Percentiles rank a stretch among this genome's conserved stretches.
phyloP scores from a whole-genome alignment of 2,888 invertebrate species.

The Thereva nobilitata region DNA sequence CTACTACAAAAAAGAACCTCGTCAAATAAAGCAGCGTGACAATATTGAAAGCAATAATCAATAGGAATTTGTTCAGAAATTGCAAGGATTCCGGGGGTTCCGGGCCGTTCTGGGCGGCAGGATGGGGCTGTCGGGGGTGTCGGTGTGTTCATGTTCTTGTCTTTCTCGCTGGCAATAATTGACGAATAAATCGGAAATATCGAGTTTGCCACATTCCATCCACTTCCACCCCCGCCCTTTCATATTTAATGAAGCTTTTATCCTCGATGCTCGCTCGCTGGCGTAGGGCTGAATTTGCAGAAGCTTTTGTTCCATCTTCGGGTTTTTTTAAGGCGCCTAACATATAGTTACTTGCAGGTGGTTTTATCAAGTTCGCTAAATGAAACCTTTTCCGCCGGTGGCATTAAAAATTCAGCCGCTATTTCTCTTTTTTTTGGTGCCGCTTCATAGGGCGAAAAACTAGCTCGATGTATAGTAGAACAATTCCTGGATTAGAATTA shows the following conservation, averaged over 20 bases:
- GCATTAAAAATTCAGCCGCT: no score
- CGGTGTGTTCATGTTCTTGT: neutral
- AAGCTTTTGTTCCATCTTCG: neutral
- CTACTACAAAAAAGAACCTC: neutral
- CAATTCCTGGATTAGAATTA: no score
- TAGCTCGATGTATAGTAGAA: no score
- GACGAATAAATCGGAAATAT: conserved; percentile 29
- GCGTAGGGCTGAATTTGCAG: conserved; percentile 2
- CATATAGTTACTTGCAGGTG: conserved; percentile 10
- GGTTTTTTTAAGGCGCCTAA: conserved; percentile 7
- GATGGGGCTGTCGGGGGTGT: neutral
- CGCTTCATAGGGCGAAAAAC: no score
- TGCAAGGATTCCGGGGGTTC: neutral
- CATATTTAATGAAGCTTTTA: conserved; percentile 33
- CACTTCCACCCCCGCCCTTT: conserved; percentile 8
- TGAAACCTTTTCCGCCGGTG: no score
- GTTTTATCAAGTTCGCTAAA: neutral
- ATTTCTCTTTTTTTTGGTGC: no score
- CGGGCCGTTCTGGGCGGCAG: neutral
- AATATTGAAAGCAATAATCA: conserved; percentile 31
- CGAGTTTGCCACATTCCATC: conserved; percentile 5
- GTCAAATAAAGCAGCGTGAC: conserved; percentile 29
- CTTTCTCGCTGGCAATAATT: conserved; percentile 14
- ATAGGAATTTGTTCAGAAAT: conserved; percentile 15
- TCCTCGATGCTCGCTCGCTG: conserved; percentile 8